A percentile compares a stretch with the other conserved stretches of the same genome.
Evolutionary conservation across 1,140 invertebrate species (phyloP).

Genomic region (Pinna nobilis): DNA sequence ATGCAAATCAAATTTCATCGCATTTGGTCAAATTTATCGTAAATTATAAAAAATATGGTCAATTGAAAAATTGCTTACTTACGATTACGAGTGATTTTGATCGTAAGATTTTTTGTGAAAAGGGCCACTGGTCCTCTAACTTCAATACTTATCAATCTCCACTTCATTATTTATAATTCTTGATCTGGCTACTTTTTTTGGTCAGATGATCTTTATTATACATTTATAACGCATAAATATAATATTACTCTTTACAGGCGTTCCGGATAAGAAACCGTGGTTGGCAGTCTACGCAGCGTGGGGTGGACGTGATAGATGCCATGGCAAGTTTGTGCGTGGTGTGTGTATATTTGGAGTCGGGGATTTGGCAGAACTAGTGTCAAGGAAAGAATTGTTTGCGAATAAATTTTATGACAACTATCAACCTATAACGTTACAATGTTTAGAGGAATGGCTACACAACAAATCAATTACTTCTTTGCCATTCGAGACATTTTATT

Average conservation of each 20-base stretch:
- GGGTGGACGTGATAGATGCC: slow-evolving; percentile 46
- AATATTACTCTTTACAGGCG: slow-evolving; percentile 34
- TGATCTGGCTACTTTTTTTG: too few relatives aligned
- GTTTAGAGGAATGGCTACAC: slow-evolving; percentile 65
- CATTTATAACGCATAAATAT: background rate
- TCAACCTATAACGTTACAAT: slow-evolving; percentile 65
- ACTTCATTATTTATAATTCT: too few relatives aligned
- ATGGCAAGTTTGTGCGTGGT: slow-evolving; percentile 54
- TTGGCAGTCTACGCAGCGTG: slow-evolving; percentile 60
- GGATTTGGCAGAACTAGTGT: slow-evolving; percentile 59
- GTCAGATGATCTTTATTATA: too few relatives aligned
- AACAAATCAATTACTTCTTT: slow-evolving; percentile 45
- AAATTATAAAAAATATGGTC: too few relatives aligned
- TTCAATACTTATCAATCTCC: too few relatives aligned
- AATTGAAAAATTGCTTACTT: background rate
- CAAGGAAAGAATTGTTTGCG: slow-evolving; percentile 63
- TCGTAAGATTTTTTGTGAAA: too few relatives aligned
- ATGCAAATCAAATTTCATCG: too few relatives aligned
- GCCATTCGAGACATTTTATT: slow-evolving; percentile 49
- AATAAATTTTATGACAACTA: slow-evolving; percentile 69
- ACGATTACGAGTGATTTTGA: too few relatives aligned
- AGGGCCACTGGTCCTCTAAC: too few relatives aligned
- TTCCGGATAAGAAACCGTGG: slow-evolving; percentile 61
- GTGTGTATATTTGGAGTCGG: slow-evolving; percentile 68
- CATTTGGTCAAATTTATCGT: too few relatives aligned